phyloP scores from a whole-genome alignment of 2,113 vertebrate genomes.

The Muntiacus reevesi region DNA sequence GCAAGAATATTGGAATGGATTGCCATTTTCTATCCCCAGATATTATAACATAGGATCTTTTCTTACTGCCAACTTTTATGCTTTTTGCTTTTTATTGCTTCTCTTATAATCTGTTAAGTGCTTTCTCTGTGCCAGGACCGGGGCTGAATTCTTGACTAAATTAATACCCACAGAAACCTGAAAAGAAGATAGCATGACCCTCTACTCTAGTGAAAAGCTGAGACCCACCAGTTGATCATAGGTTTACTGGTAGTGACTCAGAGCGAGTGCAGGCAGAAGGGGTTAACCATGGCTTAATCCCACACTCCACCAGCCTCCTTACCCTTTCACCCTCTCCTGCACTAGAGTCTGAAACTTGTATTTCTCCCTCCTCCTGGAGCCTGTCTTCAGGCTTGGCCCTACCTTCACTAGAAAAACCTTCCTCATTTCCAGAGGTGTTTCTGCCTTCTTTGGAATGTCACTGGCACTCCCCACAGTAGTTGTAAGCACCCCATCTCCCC shows the following conservation, averaged over 20 bases:
- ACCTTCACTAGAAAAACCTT: not conserved
- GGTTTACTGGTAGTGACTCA: not conserved
- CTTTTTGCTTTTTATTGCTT: not conserved
- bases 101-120: not conserved
- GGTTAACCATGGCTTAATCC: not conserved
- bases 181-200: not conserved
- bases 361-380: not conserved
- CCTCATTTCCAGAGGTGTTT: not conserved
- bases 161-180: not conserved
- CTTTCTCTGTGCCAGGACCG: not conserved
- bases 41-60: not conserved
- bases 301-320: not conserved
- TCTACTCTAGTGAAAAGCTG: not conserved
- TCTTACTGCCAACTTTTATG: not conserved
- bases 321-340: fast-evolving
- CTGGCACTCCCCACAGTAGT: no score
- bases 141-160: not conserved
- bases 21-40: not conserved
- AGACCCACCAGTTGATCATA: not conserved
- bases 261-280: not conserved
- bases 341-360: not conserved
- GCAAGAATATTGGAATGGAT: not conserved
- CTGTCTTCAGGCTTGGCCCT: not conserved
- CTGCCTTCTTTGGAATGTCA: not conserved
- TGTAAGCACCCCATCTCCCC: fast-evolving